phyloP scores from a whole-genome alignment of 2,797 vertebrate species.

The Mico argentatus region DNA sequence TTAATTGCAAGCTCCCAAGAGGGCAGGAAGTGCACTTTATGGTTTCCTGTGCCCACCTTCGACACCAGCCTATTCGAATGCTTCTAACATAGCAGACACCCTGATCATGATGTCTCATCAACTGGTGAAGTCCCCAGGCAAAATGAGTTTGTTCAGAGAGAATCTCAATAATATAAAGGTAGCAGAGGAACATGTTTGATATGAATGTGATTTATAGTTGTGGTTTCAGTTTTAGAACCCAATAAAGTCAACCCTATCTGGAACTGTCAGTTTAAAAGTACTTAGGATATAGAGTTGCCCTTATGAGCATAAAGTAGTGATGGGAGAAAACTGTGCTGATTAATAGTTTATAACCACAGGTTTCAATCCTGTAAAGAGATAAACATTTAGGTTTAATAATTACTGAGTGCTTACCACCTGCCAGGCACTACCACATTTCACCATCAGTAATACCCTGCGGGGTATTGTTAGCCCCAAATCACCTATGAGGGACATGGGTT shows the following conservation, averaged over 20 bases:
- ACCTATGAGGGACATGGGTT: background rate
- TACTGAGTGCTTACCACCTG: background rate
- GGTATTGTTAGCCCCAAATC: background rate
- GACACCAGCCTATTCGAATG: background rate
- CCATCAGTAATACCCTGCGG: background rate
- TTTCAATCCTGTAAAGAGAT: background rate
- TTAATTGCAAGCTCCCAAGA: background rate
- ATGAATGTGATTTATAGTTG: background rate
- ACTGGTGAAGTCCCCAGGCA: background rate
- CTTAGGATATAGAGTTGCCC: background rate
- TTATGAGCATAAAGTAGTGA: background rate
- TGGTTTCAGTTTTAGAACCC: slow-evolving; percentile 29
- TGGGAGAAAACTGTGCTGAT: background rate
- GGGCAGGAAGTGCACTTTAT: background rate
- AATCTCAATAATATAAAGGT: background rate
- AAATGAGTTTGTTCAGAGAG: background rate
- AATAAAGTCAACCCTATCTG: background rate
- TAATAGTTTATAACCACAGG: background rate
- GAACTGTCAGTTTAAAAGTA: background rate
- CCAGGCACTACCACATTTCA: background rate
- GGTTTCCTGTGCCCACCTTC: background rate
- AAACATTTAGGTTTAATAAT: slow-evolving; percentile 2
- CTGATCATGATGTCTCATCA: background rate
- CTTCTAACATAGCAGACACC: background rate
- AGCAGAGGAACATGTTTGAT: background rate